These are phyloP conservation scores for Baronia brevicornis DNA, from an alignment of 2,888 invertebrate species.

Conservation along the genomic window DNA sequence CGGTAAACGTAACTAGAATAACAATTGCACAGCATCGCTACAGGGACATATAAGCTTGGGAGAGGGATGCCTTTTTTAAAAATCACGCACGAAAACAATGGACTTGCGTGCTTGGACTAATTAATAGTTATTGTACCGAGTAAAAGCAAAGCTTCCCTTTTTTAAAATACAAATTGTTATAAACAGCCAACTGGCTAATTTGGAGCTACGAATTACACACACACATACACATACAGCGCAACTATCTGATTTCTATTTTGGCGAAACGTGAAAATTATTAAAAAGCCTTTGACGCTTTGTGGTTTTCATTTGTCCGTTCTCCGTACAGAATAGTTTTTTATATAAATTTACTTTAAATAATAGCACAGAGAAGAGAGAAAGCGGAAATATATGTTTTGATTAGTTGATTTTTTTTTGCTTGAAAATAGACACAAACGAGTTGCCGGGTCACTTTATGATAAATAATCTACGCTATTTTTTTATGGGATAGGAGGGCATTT, in stretches of 20 bases:
- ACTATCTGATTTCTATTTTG: conserved; percentile 2
- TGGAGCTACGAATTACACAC: too few species aligned
- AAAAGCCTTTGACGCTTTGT: not conserved
- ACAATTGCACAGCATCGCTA: too few species aligned
- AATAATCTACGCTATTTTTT: too few species aligned
- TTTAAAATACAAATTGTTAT: conserved; percentile 1
- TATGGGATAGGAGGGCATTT: too few species aligned
- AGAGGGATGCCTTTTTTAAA: conserved; percentile 7
- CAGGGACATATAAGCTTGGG: conserved; percentile 11
- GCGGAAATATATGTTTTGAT: too few species aligned
- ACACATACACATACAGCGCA: not conserved
- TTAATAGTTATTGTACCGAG: conserved; percentile 5
- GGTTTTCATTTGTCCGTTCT: too few species aligned
- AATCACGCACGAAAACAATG: conserved; percentile 1
- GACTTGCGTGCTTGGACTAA: conserved; percentile 3
- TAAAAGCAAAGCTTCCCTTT: conserved; percentile 5
- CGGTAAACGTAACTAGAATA: too few species aligned
- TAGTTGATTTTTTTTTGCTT: too few species aligned
- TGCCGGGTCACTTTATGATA: too few species aligned
- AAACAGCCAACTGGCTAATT: conserved; percentile 4
- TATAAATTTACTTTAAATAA: conserved; percentile 1
- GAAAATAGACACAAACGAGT: too few species aligned
- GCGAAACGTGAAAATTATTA: not conserved
- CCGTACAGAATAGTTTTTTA: too few species aligned
- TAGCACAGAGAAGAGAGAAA: too few species aligned